Percentiles rank a stretch among this genome's conserved stretches.
phyloP scores from a whole-genome alignment of 2,888 invertebrate genomes.

The Spicauda simplicius region DNA sequence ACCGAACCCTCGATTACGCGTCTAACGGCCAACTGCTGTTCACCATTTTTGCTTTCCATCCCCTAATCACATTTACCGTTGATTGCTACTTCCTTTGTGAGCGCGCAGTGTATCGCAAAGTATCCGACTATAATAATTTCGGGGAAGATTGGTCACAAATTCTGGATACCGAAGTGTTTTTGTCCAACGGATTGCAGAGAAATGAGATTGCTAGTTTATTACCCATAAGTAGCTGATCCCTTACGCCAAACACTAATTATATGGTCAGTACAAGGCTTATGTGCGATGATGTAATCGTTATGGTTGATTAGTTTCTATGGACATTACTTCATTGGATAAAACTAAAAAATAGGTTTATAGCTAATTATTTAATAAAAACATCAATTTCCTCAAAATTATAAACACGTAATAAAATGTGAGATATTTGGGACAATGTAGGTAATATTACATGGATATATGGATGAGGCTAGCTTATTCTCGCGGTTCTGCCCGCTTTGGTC shows the following conservation, averaged over 20 bases:
- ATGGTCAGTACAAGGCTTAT: neutral
- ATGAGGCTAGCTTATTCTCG: too few species aligned
- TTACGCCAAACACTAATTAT: slow-evolving; percentile 13
- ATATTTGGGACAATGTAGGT: too few species aligned
- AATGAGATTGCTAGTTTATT: slow-evolving; percentile 29
- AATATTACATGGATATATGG: too few species aligned
- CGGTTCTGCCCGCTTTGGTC: too few species aligned
- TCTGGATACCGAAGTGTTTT: slow-evolving; percentile 18
- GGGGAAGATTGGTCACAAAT: neutral
- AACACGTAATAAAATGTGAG: too few species aligned
- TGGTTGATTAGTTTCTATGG: neutral
- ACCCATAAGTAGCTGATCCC: slow-evolving; percentile 15
- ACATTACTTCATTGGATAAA: neutral
- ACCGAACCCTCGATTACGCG: slow-evolving; percentile 22
- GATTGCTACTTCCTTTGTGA: neutral
- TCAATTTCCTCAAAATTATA: too few species aligned
- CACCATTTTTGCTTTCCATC: slow-evolving; percentile 29
- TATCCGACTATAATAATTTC: neutral
- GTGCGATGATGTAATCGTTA: neutral
- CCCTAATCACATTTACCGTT: slow-evolving; percentile 11
- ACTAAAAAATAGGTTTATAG: too few species aligned
- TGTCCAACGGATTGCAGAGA: slow-evolving; percentile 21
- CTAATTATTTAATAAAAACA: too few species aligned
- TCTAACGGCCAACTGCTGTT: slow-evolving; percentile 24
- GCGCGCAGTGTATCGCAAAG: slow-evolving; percentile 17